A percentile compares a stretch with the other conserved stretches of the same genome.
phyloP scores from a whole-genome alignment of 2,888 invertebrate species.

The Megastigmus dorsalis region DNA sequence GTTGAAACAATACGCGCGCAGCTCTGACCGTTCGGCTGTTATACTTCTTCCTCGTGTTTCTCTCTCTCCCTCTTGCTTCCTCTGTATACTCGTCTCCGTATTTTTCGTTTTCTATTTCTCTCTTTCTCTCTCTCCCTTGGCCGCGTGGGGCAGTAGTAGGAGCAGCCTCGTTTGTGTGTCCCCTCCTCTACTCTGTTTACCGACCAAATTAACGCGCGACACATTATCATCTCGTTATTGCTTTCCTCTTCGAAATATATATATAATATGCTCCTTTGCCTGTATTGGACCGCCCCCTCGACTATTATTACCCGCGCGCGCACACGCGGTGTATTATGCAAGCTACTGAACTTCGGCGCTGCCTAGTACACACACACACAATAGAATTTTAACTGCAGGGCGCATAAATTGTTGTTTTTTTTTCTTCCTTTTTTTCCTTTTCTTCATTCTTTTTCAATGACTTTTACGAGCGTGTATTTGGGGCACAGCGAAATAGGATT shows the following conservation, averaged over 20 bases:
- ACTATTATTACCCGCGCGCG: background rate
- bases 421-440: too few species aligned
- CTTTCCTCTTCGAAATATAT: background rate
- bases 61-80: background rate
- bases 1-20: slow-evolving; percentile 25
- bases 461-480: background rate
- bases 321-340: background rate
- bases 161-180: background rate
- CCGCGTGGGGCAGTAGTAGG: too few species aligned
- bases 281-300: too few species aligned
- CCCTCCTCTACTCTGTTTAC: slow-evolving; percentile 19
- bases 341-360: too few species aligned
- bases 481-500: background rate
- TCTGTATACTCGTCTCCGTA: too few species aligned
- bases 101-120: background rate
- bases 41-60: background rate
- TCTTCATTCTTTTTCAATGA: too few species aligned
- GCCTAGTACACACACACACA: too few species aligned
- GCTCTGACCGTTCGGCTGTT: background rate
- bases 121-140: background rate
- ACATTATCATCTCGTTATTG: background rate
- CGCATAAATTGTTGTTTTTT: slow-evolving; percentile 6
- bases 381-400: slow-evolving; percentile 34
- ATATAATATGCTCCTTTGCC: too few species aligned
- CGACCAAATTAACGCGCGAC: slow-evolving; percentile 16